Conservation (phyloP, 2,113 vertebrate species). For the Gavialis gangeticus region DNA sequence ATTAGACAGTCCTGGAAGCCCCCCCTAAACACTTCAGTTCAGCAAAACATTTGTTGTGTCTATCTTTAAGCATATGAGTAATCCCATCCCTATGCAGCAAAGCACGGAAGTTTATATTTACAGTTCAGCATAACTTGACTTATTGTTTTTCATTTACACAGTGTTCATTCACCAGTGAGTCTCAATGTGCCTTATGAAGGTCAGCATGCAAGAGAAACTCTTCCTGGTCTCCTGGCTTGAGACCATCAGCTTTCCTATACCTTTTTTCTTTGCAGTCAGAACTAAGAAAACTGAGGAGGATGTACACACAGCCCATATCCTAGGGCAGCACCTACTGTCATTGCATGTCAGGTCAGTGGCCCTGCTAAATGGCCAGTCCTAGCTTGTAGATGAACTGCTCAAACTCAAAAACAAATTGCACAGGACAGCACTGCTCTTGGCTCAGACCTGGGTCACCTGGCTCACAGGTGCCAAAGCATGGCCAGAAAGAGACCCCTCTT, state of each 20-base stretch:
- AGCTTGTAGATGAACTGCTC: not conserved
- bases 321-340: not conserved
- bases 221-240: not conserved
- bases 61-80: not conserved
- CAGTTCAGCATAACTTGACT: not conserved
- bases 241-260: accelerated
- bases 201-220: not conserved
- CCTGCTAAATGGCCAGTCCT: not conserved
- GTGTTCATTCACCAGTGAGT: not conserved
- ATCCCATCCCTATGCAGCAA: not conserved
- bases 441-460: not conserved
- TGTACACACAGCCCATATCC: too few species aligned
- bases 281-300: not conserved
- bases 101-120: not conserved
- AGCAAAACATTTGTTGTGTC: not conserved
- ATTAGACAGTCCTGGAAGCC: not conserved
- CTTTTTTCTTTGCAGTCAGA: not conserved
- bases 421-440: not conserved
- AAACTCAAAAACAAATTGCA: not conserved
- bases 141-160: not conserved
- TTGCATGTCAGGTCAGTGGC: not conserved
- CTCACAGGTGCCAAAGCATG: not conserved
- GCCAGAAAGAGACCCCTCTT: not conserved
- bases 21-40: not conserved
- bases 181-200: not conserved